Evolutionary conservation across 2,888 invertebrate species (phyloP).

Genomic region (Polydesmus complanatus): DNA sequence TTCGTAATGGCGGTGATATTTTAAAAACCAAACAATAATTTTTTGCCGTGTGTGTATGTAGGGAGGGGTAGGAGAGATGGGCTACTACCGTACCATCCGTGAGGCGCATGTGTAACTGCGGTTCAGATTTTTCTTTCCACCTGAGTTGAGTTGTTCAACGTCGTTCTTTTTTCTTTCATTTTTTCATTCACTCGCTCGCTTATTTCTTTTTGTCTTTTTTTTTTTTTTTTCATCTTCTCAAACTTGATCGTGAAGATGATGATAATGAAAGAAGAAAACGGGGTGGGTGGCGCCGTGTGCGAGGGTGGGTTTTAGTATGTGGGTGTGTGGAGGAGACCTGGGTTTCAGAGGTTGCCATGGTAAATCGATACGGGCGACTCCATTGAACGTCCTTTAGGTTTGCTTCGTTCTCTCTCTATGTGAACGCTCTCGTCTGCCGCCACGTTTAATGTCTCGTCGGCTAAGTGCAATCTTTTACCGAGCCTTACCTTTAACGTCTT

Average conservation of each 20-base stretch:
- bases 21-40: too few species aligned
- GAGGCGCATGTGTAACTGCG: too few species aligned
- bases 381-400: not conserved
- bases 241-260: not conserved
- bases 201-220: too few species aligned
- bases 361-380: constrained; percentile 5
- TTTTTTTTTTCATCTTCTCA: not conserved
- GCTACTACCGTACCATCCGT: too few species aligned
- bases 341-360: constrained; percentile 8
- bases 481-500: too few species aligned
- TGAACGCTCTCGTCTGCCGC: not conserved
- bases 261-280: not conserved
- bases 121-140: too few species aligned
- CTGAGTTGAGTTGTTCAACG: too few species aligned
- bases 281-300: not conserved
- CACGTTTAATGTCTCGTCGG: not conserved
- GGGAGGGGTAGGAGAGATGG: too few species aligned
- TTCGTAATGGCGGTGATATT: too few species aligned
- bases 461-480: not conserved
- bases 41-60: too few species aligned
- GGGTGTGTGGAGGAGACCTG: not conserved
- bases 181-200: too few species aligned
- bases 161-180: too few species aligned
- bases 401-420: not conserved
- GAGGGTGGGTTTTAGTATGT: not conserved